These are phyloP conservation scores for Melanostigma gelatinosum DNA, from an alignment of 2,113 vertebrate species.

Conservation along the genomic window DNA sequence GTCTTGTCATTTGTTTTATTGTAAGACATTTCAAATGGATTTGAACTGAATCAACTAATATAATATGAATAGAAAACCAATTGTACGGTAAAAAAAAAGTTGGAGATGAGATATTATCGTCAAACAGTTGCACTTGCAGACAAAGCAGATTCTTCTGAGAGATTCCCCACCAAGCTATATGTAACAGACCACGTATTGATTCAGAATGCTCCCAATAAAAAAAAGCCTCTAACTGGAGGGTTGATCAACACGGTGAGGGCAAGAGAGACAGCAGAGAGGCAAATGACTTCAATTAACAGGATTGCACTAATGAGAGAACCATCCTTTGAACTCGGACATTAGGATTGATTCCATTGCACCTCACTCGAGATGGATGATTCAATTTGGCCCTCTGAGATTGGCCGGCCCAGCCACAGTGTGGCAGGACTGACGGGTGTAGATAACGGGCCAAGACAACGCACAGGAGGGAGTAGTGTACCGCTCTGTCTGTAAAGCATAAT, in stretches of 20 bases:
- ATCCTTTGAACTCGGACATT: constrained; percentile 61
- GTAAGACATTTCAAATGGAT: background rate
- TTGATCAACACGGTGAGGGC: constrained; percentile 57
- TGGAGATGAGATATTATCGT: constrained; percentile 34
- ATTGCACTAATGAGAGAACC: constrained; percentile 64
- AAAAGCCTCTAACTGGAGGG: constrained; percentile 38
- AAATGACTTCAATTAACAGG: constrained; percentile 73
- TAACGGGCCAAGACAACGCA: constrained; percentile 23
- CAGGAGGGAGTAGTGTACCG: constrained; percentile 13
- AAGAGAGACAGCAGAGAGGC: constrained; percentile 57
- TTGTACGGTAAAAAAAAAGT: background rate
- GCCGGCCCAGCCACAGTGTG: constrained; percentile 6
- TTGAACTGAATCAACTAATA: too few species aligned
- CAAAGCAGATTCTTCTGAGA: constrained; percentile 39
- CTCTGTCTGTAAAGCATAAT: constrained; percentile 20
- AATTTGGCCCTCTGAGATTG: constrained; percentile 37
- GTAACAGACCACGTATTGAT: constrained; percentile 61
- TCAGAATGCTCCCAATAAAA: constrained; percentile 25
- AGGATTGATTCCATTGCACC: constrained; percentile 68
- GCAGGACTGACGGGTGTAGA: constrained; percentile 43
- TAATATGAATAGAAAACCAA: background rate
- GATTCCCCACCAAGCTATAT: constrained; percentile 9
- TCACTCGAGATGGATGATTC: constrained; percentile 38
- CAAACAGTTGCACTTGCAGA: constrained; percentile 31
- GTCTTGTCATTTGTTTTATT: background rate